A percentile compares a stretch with the other conserved stretches of the same genome.
Evolutionary conservation across 2,797 vertebrate species (phyloP).

Genomic region (Tokudaia tokunoshimensis): DNA sequence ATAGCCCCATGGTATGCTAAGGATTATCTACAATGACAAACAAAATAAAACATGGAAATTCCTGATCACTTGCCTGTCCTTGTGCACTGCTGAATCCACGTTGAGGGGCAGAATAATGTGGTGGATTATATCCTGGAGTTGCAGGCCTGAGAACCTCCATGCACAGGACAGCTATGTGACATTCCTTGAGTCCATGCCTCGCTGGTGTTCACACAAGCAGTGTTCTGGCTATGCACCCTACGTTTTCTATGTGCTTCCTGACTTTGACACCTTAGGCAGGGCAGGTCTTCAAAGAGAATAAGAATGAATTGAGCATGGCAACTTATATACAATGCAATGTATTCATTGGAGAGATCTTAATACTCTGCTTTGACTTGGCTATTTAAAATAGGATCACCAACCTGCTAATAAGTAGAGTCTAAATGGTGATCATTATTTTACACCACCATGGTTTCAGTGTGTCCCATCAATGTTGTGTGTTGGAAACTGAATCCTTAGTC

Average conservation of each 20-base stretch:
- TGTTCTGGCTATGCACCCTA: neutral
- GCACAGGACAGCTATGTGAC: neutral
- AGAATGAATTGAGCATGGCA: neutral
- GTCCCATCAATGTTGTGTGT: neutral
- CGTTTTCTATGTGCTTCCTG: neutral
- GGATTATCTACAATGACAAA: neutral
- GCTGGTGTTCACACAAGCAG: neutral
- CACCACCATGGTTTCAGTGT: neutral
- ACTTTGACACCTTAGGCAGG: neutral
- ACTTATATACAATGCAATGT: neutral
- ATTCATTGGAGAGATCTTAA: neutral
- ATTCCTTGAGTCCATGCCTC: neutral
- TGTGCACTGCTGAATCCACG: neutral
- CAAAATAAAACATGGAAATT: neutral
- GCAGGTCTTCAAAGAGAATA: neutral
- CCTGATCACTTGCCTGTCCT: neutral
- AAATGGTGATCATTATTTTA: neutral
- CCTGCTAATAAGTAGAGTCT: slow-evolving; percentile 10
- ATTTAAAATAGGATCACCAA: neutral
- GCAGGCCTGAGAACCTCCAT: neutral
- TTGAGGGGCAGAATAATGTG: neutral
- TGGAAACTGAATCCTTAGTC: neutral
- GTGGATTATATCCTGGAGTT: neutral
- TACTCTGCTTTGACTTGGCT: neutral
- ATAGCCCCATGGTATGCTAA: neutral